These are phyloP conservation scores for Prolemur simus DNA, from an alignment of 2,113 vertebrate species.

Conservation along the genomic window DNA sequence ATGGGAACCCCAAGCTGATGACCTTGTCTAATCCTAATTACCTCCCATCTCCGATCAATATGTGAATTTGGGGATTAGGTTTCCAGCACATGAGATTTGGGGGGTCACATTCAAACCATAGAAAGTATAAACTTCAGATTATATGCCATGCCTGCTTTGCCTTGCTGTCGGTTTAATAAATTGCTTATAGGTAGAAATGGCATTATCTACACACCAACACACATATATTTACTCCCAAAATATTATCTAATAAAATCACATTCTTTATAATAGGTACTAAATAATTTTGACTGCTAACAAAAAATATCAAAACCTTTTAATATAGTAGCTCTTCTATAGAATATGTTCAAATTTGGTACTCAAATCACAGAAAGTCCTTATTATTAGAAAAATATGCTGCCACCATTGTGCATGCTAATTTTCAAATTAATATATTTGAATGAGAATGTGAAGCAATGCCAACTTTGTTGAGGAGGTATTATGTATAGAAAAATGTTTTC, in stretches of 20 bases:
- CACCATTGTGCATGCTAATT: background rate
- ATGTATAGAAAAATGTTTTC: background rate
- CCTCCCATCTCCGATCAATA: background rate
- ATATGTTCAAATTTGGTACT: background rate
- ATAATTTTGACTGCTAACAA: background rate
- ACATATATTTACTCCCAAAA: background rate
- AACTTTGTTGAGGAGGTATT: background rate
- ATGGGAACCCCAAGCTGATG: background rate
- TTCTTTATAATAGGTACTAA: background rate
- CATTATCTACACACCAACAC: background rate
- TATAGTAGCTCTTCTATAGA: background rate
- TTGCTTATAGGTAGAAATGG: background rate
- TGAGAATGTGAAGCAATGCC: background rate
- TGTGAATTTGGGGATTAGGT: background rate
- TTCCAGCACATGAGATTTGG: background rate
- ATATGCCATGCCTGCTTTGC: background rate
- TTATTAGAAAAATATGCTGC: background rate
- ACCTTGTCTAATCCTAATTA: background rate
- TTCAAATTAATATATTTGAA: conserved; percentile 2
- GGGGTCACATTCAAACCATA: background rate
- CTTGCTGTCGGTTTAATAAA: background rate
- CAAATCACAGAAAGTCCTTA: background rate
- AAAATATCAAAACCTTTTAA: background rate
- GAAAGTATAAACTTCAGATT: background rate
- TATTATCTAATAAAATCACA: background rate